Base-by-base conservation (phyloP, 2,113 vertebrate species). In the Hyaena hyaena region DNA sequence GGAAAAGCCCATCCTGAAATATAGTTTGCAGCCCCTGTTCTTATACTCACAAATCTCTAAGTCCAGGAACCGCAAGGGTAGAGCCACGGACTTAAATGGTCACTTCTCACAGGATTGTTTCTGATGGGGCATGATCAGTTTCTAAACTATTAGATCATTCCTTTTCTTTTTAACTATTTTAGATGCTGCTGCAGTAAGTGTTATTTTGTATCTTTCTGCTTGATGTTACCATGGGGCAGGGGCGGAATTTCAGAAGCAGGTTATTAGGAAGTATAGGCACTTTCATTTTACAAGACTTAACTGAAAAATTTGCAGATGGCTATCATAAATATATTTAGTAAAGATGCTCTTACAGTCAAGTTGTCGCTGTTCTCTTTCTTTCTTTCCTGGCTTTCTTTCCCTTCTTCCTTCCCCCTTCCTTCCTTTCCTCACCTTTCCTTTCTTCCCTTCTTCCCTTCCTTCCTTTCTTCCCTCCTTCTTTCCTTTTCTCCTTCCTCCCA, bases 141-240 rank as follows among this genome's bases (percentile, higher is more conserved):
- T 83, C 26, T 76, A 16, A 88, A 79, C 11, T 3, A 55, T 68
- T 35, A 21, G 24, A 5, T 39, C 10, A 28, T 85, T 93, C 71
- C 12, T 69, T 66, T 86, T 43, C 23, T 71, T 92, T 88, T 39
- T 55, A 55, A 31, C 26, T 71, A 7, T 66, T 65, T 10, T 43
- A 74, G 17, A 68, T 50, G 76, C 35, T 74, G 26, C 58, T 77
- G 14, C 17, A 76, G 66, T 84, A 35, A 16, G 24, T 23, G 26
- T 50, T 39, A 74, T 69, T 96, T 43, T 61, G 0, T 65, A 55
- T 88, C 4, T 82, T 74, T 97, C 50, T 96, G 16, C 23, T 83
- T 93, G 95, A 55, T 93, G 48, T 74, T 94, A 50, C 55, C 23
- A 43, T 11, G 28, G 21, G 21, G n/a, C 26, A 19, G 48, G 76